Evolutionary conservation across 1,140 invertebrate genomes (phyloP).

Genomic region (Cotesia glomerata): DNA sequence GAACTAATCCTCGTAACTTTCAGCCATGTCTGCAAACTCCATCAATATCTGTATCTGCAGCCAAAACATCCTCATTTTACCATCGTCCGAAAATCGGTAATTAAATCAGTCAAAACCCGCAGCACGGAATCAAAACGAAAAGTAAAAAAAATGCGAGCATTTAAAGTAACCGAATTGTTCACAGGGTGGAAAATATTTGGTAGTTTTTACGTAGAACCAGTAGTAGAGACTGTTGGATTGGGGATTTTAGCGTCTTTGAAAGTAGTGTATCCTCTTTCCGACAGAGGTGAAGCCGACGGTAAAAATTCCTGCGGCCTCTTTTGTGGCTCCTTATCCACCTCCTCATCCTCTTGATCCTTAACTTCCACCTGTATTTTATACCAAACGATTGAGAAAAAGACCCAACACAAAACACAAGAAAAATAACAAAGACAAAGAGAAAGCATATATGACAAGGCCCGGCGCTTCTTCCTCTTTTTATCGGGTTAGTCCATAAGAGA

Average conservation of each 20-base stretch:
- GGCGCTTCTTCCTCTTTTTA: constrained; percentile 15
- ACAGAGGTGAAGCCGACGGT: constrained; percentile 50
- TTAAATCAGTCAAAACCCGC: too few relatives aligned
- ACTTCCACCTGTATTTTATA: neutral
- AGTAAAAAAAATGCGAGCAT: too few relatives aligned
- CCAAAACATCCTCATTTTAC: neutral
- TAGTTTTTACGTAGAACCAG: constrained; percentile 52
- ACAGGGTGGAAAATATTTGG: constrained; percentile 50
- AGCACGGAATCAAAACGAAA: too few relatives aligned
- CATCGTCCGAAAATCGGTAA: neutral
- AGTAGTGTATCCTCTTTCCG: constrained; percentile 19
- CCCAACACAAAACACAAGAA: neutral
- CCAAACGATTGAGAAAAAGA: neutral
- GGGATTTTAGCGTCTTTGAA: constrained; percentile 16
- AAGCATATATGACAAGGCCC: neutral
- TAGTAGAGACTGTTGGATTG: constrained; percentile 2
- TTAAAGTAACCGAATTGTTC: neutral
- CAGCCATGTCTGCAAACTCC: too few relatives aligned
- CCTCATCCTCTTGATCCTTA: neutral
- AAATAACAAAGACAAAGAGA: neutral
- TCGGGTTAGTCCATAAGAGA: constrained; percentile 1
- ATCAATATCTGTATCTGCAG: too few relatives aligned
- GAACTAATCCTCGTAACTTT: too few relatives aligned
- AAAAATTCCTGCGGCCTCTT: constrained; percentile 63
- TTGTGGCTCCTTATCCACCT: constrained; percentile 35